Percentiles rank a stretch among this genome's conserved stretches.
These are phyloP conservation scores for Calcarius lapponicus DNA, from an alignment of 2,797 vertebrate species.

Conservation along the genomic window DNA sequence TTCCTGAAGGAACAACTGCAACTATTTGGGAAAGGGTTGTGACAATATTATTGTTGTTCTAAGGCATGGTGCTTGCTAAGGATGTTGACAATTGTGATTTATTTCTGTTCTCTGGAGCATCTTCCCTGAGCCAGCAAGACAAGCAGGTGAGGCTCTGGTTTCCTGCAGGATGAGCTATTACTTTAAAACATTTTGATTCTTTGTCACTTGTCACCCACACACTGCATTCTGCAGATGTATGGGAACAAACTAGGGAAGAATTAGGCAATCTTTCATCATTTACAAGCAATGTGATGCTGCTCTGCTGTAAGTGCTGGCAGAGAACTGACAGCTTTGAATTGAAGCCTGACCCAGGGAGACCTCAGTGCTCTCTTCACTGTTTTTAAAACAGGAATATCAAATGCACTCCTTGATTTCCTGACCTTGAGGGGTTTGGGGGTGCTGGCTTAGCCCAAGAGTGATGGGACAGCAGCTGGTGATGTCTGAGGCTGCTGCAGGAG, in stretches of 20 bases:
- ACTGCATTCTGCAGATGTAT: neutral
- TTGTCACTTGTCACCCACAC: neutral
- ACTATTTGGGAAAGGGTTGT: neutral
- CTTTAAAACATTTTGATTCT: neutral
- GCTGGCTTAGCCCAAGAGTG: neutral
- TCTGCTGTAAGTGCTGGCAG: neutral
- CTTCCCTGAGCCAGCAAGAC: neutral
- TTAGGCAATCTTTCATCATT: slow-evolving; percentile 29
- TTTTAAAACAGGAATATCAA: neutral
- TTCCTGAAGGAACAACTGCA: neutral
- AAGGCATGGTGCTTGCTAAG: neutral
- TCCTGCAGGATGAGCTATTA: slow-evolving; percentile 4
- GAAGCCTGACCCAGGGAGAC: neutral
- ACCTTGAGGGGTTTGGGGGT: neutral
- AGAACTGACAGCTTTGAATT: neutral
- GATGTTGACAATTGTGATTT: neutral
- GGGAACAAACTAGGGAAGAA: neutral
- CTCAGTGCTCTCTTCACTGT: neutral
- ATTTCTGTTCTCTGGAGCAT: neutral
- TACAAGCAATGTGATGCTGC: neutral
- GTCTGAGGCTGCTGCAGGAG: neutral
- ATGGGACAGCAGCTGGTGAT: neutral
- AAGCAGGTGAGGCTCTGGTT: neutral
- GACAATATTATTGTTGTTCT: neutral
- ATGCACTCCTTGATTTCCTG: neutral